These are phyloP conservation scores for Lochmaea capreae DNA, from an alignment of 2,888 invertebrate species.

Conservation along the genomic window DNA sequence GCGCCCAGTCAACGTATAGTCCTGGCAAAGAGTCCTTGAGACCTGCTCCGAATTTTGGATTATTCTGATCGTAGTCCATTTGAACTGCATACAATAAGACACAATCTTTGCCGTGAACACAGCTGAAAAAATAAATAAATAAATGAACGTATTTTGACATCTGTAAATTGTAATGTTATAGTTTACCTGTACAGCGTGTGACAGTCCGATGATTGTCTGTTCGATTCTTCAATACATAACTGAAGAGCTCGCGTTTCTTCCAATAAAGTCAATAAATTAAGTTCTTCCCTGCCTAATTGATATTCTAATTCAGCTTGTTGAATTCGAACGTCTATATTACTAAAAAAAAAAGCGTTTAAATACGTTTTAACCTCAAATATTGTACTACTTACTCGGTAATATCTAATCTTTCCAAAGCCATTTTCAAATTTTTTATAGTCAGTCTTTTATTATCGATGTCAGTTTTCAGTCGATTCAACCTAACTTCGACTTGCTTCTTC, in stretches of 20 bases:
- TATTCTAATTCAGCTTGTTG: conserved; percentile 92
- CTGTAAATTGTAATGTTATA: too few species aligned
- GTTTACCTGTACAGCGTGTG: conserved; percentile 65
- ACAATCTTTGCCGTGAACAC: conserved; percentile 62
- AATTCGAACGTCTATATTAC: conserved; percentile 90
- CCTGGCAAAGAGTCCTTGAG: conserved; percentile 75
- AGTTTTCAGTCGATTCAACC: conserved; percentile 70
- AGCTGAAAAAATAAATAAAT: conserved; percentile 54
- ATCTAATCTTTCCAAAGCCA: conserved; percentile 84
- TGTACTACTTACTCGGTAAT: conserved; percentile 83
- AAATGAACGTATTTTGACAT: too few species aligned
- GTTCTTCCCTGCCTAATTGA: conserved; percentile 87
- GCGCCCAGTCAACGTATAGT: conserved; percentile 83
- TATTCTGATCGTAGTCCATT: conserved; percentile 76
- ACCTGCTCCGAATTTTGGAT: conserved; percentile 79
- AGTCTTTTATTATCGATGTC: conserved; percentile 84
- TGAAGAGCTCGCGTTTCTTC: conserved; percentile 86
- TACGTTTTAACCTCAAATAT: background rate
- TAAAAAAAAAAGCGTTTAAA: conserved; percentile 60
- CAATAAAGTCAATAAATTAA: conserved; percentile 84
- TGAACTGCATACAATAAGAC: conserved; percentile 74
- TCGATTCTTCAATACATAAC: conserved; percentile 79
- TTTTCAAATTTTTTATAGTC: conserved; percentile 84
- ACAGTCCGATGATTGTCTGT: conserved; percentile 58
- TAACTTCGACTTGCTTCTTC: conserved; percentile 71